Base-by-base conservation (phyloP, 2,888 invertebrate genomes). In the Epinotia brunnichana region DNA sequence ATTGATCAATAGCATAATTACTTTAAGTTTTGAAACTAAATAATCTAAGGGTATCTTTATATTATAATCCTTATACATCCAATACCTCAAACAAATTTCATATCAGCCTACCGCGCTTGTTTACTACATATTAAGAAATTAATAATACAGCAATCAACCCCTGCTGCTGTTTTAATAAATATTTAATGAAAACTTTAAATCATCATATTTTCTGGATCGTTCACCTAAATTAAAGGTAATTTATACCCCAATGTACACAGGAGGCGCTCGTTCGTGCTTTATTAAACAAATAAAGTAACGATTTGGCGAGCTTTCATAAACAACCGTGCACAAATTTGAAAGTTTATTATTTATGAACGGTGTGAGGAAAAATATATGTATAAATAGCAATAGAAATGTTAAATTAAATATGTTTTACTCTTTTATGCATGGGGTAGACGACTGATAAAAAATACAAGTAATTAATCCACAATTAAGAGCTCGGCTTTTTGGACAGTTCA, bases 221-320 rank as follows among this genome's bases (percentile, higher is more conserved):
- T 90, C 89, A 85, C 88, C 85, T 88, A 90, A 90, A 91, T 91
- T 91, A 91, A 90, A 90, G 89, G 89, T 91, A 91, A 92, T 92
- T 91, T 91, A 91, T 91, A 91, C 84, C 85, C 85, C 86, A 85
- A 86, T 87, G 87, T 89, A 86, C 83, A 85, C 88, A 88, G 87
- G 82, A 87, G 85, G 87, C 81, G 87, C 87, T 81, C 81, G 85
- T 85, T 85, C 78, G 81, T 85, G 90, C 90, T 90, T 91, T 91
- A 91, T 90, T 90, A 90, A 90, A 89, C 89, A 89, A 90, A 91
- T 90, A 90, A 91, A 87, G 88, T 88, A 90, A 90, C 89, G 87
- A 91, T 90, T 90, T 85, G 87, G 86, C 83, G 82, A 82, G 86
- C 85, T 85, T 84, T 86, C 86, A 85, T 87, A 88, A 90, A 88